Conservation (phyloP, 2,888 invertebrate species). For the Himalopsyche japonica region DNA sequence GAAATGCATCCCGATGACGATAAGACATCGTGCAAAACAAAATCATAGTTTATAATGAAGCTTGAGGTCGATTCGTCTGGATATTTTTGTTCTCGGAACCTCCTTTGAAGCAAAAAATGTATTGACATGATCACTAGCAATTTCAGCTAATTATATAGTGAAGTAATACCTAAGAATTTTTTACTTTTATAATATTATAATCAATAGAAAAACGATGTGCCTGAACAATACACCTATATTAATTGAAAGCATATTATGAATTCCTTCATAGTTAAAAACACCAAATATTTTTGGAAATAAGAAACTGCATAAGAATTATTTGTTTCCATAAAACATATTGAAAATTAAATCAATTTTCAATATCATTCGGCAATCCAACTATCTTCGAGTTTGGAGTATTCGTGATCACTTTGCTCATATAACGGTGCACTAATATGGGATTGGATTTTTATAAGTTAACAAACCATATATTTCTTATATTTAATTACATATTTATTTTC, state of each 20-base stretch:
- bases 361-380: no score
- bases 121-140: neutral
- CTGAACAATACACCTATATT: neutral
- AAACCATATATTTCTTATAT: no score
- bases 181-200: neutral
- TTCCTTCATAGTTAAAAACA: no score
- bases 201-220: neutral
- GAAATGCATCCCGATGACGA: slow-evolving; percentile 66
- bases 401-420: no score
- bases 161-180: neutral
- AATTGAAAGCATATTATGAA: neutral
- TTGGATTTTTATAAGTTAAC: no score
- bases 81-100: neutral
- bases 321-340: no score
- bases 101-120: neutral
- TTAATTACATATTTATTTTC: no score
- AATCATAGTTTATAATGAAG: neutral
- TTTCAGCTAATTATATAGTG: neutral
- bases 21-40: neutral
- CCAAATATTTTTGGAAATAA: no score
- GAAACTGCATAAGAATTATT: no score
- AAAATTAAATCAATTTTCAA: no score
- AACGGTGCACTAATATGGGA: no score
- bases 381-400: no score
- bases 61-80: neutral